Percentiles rank a stretch among this genome's conserved stretches.
Conservation (phyloP, 1,140 invertebrate species). For the Hyles vespertilio region DNA sequence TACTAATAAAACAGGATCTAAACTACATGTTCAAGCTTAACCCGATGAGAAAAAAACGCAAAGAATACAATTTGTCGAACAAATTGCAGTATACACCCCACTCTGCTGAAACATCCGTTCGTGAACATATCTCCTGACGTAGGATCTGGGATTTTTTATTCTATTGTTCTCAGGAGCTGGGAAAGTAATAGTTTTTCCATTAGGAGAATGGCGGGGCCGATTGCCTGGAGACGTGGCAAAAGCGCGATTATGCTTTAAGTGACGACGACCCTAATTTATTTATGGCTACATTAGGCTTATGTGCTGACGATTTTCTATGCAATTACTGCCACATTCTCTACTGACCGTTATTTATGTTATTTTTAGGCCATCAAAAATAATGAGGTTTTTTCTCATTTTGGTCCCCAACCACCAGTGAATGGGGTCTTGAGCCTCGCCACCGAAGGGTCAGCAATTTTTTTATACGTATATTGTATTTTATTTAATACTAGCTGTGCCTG, state of each 20-base stretch:
- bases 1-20: no score
- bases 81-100: not conserved
- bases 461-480: no score
- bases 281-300: no score
- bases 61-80: not conserved
- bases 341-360: no score
- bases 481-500: no score
- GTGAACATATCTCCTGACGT: constrained; percentile 1
- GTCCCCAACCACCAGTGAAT: no score
- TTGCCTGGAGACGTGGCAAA: constrained; percentile 25
- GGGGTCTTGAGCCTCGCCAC: no score
- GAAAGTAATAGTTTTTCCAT: constrained; percentile 43
- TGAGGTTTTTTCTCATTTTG: no score
- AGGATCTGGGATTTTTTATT: constrained; percentile 23
- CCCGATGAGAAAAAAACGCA: no score
- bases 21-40: no score
- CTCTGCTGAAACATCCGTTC: not conserved
- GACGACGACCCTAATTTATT: constrained; percentile 1
- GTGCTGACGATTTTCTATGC: not conserved
- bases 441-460: no score
- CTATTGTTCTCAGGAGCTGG: constrained; percentile 25
- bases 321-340: no score
- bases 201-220: constrained; percentile 27
- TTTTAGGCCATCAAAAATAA: not conserved
- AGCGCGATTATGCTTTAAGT: constrained; percentile 2